phyloP scores from a whole-genome alignment of 2,113 vertebrate species.

The Porphyrio hochstetteri region DNA sequence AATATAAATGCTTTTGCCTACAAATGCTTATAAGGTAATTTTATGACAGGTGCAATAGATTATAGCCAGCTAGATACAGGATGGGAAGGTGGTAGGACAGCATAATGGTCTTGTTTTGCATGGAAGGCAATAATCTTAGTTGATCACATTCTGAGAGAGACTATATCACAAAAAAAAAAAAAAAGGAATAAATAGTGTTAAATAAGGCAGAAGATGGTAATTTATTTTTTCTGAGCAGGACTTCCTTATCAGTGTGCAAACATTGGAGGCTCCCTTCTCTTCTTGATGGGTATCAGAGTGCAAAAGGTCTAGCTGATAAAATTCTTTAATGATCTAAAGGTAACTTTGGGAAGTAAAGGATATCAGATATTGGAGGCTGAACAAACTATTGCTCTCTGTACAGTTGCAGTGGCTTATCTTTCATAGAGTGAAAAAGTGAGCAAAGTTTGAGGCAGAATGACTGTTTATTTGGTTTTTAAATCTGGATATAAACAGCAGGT shows the following conservation, averaged over 20 bases:
- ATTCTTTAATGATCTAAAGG: slow-evolving; percentile 67
- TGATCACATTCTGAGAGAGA: background rate
- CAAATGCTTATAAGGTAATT: background rate
- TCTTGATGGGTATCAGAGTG: slow-evolving; percentile 63
- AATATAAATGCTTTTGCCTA: background rate
- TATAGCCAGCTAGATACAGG: background rate
- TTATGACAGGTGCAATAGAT: background rate
- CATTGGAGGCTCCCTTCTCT: slow-evolving; percentile 23
- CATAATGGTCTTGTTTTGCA: slow-evolving; percentile 37
- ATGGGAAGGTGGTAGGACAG: background rate
- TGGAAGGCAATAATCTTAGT: slow-evolving; percentile 24
- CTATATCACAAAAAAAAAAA: background rate
- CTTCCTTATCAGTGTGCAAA: slow-evolving; percentile 49
- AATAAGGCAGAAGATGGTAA: slow-evolving; percentile 32
- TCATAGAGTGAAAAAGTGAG: slow-evolving; percentile 10
- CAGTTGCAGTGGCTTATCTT: slow-evolving; percentile 43
- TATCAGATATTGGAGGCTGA: slow-evolving; percentile 62
- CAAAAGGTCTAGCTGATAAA: slow-evolving; percentile 69
- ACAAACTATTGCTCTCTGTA: slow-evolving; percentile 43
- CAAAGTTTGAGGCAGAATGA: background rate
- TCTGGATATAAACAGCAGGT: slow-evolving; percentile 4
- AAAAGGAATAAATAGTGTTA: background rate
- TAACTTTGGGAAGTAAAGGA: slow-evolving; percentile 58
- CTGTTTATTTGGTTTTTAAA: slow-evolving; percentile 19
- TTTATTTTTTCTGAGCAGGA: slow-evolving; percentile 43